Base-by-base conservation (phyloP, 2,797 vertebrate species). In the Ctenochaetus hawaiiensis region DNA sequence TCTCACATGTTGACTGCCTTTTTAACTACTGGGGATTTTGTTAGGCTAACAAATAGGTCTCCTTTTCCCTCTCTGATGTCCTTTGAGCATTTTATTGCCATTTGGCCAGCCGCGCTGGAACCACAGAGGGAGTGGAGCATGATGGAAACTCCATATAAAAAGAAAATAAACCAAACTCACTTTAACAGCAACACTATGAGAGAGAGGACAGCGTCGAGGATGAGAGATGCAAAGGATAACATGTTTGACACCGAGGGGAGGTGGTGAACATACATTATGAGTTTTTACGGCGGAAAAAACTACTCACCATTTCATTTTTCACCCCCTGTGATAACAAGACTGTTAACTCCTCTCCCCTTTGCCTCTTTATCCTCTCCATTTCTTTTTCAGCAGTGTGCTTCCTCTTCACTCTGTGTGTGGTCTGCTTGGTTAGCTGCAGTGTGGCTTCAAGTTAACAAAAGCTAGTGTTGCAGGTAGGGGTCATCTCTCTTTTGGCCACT, bases 21-120 rank as follows among this genome's bases (percentile, higher is more conserved):
- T 84, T 88, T 85, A 81, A 86, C 81, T 67, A 78, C 81, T 75
- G 56, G 66, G 67, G 82, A 84, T 81, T 86, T 81, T 90, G 82
- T 87, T 83, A 69, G 85, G 88, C 80, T 80, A 88, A 90, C 91
- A 91, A 88, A 90, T 87, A 89, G 84, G 77, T 81, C 84, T 91
- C 83, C 72, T 73, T 87, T 81, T 91, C 80, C 86, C 63, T 77
- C 83, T 94, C 82, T 92, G 84, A 91, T 93, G 91, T 94, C 91
- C 89, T 92, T 84, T 84, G 80, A 93, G 88, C 77, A 60, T 93
- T 94, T 94, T 92, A 94, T 87, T 91, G 89, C 87, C 75, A 67
- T 88, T 94, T 95, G 94, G 94, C 93, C 89, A 94, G 93, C 70
- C 89, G 78, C 34, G 23, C 89, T 93, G 94, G 92, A 94, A 94